These are phyloP conservation scores for Musca vetustissima DNA, from an alignment of 1,140 invertebrate species.

Conservation along the genomic window DNA sequence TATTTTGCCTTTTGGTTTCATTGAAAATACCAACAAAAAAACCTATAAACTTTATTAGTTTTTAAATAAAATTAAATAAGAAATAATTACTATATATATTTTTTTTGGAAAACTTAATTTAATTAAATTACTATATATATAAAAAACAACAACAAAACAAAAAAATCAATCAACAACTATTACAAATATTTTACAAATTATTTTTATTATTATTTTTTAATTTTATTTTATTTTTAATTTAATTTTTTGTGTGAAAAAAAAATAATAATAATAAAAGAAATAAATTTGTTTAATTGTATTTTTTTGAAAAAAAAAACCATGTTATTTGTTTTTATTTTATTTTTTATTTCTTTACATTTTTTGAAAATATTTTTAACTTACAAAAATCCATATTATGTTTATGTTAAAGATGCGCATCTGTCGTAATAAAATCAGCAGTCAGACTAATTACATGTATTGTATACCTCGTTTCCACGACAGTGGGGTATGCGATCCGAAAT, in stretches of 20 bases:
- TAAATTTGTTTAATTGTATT: slow-evolving; percentile 22
- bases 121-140: background rate
- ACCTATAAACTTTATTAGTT: background rate
- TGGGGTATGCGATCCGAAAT: too few relatives aligned
- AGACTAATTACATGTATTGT: too few relatives aligned
- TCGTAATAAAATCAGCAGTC: too few relatives aligned
- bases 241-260: slow-evolving; percentile 17
- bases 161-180: too few relatives aligned
- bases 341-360: background rate
- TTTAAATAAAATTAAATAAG: slow-evolving; percentile 15
- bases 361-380: too few relatives aligned
- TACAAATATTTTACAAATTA: slow-evolving; percentile 5
- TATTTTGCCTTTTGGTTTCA: slow-evolving; percentile 17
- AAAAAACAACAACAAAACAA: too few relatives aligned
- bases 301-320: background rate
- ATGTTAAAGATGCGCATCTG: too few relatives aligned
- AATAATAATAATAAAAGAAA: too few relatives aligned
- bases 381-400: too few relatives aligned
- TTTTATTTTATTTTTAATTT: slow-evolving; percentile 11
- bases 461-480: too few relatives aligned
- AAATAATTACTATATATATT: background rate
- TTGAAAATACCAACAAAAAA: slow-evolving; percentile 9
- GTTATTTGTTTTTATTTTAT: background rate
- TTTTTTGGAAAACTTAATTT: slow-evolving; percentile 15
- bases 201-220: slow-evolving; percentile 8